Conservation (phyloP, 2,888 invertebrate genomes). For the Scelioninae gen. 2 region DNA sequence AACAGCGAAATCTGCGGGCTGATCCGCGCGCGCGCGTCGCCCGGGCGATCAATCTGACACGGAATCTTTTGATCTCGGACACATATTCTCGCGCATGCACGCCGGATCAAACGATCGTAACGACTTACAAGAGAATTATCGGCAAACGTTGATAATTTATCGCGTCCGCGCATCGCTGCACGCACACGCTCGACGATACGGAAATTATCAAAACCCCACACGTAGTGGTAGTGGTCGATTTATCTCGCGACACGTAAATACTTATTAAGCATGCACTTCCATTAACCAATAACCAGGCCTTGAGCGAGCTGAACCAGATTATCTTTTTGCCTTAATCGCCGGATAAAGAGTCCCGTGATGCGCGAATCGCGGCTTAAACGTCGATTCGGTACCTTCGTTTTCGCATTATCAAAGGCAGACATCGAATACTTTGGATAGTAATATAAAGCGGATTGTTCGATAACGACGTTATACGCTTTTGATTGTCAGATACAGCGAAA, state of each 20-base stretch:
- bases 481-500: constrained; percentile 41
- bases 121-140: constrained; percentile 61
- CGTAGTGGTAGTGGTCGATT: constrained; percentile 68
- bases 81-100: constrained; percentile 54
- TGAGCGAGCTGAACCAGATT: constrained; percentile 59
- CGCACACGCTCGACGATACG: constrained; percentile 61
- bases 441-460: constrained; percentile 52
- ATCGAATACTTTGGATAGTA: constrained; percentile 46
- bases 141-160: constrained; percentile 59
- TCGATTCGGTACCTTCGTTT: constrained; percentile 35
- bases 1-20: constrained; percentile 23
- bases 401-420: constrained; percentile 50
- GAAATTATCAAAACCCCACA: constrained; percentile 69
- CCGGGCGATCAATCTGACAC: constrained; percentile 47
- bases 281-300: constrained; percentile 63
- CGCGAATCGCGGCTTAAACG: constrained; percentile 49
- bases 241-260: constrained; percentile 72
- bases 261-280: constrained; percentile 69
- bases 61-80: constrained; percentile 56
- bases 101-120: constrained; percentile 52
- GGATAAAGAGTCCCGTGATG: constrained; percentile 61
- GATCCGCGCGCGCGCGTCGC: constrained; percentile 26
- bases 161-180: constrained; percentile 63
- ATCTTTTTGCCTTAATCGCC: constrained; percentile 59
- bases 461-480: constrained; percentile 40